Base-by-base conservation (phyloP, 2,113 vertebrate genomes). In the Fregata magnificens region DNA sequence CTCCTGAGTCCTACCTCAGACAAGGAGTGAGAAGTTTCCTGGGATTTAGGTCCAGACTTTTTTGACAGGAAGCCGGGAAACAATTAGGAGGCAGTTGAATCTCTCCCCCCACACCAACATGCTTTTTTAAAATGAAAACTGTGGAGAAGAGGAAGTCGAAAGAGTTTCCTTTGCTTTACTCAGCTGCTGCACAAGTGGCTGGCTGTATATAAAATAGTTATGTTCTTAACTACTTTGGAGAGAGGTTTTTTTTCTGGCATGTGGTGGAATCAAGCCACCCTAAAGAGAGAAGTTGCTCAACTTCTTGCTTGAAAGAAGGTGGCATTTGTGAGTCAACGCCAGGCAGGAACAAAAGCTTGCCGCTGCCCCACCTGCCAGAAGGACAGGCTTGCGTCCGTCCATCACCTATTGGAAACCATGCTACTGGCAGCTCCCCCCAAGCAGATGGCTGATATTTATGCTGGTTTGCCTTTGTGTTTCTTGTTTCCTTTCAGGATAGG, bases 1-100 rank as follows among this genome's bases (percentile, higher is more conserved):
- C 86, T 92, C 36, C 49, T 3, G 6, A 84, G 82, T 72, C 85
- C 53, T 94, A 73, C 89, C 62, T 91, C 79, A 36, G 22, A 95
- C 49, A 87, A 26, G 52, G 77, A 93, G 18, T 32, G 53, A 94
- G 86, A 77, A n/a, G 66, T 86, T 95, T 92, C 86, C 86, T 93
- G 84, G 44, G 81, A 94, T 95, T 95, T 76, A 82, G 53, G 53
- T 77, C 55, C 71, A 71, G 81, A 71, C 16, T 65, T 93, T 95
- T 93, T 73, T 74, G 70, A 92, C 11, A 0, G 93, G 94, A 96
- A 96, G 73, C 58, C 1, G 2, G 28, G 63, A 59, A 95, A 92
- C 82, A 93, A 92, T 91, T 93, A 85, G 26, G 65, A 83, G 56
- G 36, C 45, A 52, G 53, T 4, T 78, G 53, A 82, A 71, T 71